Conservation (phyloP, 2,888 invertebrate species). For the Amphipoea lucens region DNA sequence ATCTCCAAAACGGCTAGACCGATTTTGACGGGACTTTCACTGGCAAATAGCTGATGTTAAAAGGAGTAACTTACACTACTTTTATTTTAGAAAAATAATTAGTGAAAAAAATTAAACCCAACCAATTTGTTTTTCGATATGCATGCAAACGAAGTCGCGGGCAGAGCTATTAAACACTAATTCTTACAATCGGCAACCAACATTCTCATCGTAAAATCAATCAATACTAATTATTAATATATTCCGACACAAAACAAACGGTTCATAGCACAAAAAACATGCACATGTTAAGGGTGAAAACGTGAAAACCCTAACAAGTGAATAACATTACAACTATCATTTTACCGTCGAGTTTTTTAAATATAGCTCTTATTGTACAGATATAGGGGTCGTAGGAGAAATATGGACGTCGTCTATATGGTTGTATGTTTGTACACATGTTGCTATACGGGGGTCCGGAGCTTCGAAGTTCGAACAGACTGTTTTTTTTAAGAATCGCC, state of each 20-base stretch:
- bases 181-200: constrained; percentile 17
- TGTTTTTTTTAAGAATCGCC: constrained; percentile 68
- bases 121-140: neutral
- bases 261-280: constrained; percentile 76
- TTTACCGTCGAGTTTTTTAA: constrained; percentile 38
- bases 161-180: neutral
- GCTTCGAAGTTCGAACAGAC: constrained; percentile 77
- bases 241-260: constrained; percentile 80
- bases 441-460: constrained; percentile 81
- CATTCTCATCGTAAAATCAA: constrained; percentile 64
- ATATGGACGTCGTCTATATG: neutral
- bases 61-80: neutral
- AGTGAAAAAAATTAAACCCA: neutral
- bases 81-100: neutral
- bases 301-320: constrained; percentile 87
- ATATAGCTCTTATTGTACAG: constrained; percentile 62
- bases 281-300: constrained; percentile 86
- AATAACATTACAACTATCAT: constrained; percentile 72
- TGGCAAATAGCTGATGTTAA: neutral
- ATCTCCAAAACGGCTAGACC: neutral
- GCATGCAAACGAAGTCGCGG: neutral
- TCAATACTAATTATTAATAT: constrained; percentile 75
- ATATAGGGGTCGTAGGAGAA: constrained; percentile 49
- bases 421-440: constrained; percentile 86
- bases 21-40: neutral